phyloP scores from a whole-genome alignment of 2,113 vertebrate species.

The Arizona elegans region DNA sequence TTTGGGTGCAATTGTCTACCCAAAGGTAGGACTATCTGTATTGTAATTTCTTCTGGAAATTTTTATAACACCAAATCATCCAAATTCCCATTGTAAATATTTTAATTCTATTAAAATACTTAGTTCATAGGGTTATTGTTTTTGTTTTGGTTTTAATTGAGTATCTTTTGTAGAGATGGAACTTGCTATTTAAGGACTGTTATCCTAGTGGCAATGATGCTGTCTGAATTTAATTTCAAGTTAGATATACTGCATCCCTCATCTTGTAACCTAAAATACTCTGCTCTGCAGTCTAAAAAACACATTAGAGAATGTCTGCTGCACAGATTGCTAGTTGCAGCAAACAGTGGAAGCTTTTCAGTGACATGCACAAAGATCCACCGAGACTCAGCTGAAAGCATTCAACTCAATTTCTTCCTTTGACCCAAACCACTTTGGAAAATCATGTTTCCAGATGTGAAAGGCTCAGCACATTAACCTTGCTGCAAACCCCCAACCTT shows the following conservation, averaged over 20 bases:
- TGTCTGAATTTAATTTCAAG: background rate
- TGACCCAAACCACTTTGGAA: slow-evolving; percentile 10
- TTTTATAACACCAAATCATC: slow-evolving; percentile 25
- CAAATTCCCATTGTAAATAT: slow-evolving; percentile 10
- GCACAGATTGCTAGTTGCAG: background rate
- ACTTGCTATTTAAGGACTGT: background rate
- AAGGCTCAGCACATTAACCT: slow-evolving; percentile 33
- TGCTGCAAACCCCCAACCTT: background rate
- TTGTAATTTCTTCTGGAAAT: slow-evolving; percentile 25
- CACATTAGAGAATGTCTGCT: background rate
- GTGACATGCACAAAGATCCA: background rate
- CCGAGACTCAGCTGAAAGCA: slow-evolving; percentile 1
- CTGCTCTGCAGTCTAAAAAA: background rate
- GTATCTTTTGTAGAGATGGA: background rate
- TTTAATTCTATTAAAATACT: background rate
- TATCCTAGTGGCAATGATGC: background rate
- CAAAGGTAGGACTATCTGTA: background rate
- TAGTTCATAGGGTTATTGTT: background rate
- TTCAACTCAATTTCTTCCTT: slow-evolving; percentile 18
- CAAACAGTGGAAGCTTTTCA: background rate
- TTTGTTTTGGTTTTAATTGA: background rate
- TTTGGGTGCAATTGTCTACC: background rate
- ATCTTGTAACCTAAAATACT: background rate
- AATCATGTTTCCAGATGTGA: slow-evolving; percentile 37
- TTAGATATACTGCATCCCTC: background rate